Base-by-base conservation (phyloP, 2,797 vertebrate species). In the Phaenicophaeus curvirostris region DNA sequence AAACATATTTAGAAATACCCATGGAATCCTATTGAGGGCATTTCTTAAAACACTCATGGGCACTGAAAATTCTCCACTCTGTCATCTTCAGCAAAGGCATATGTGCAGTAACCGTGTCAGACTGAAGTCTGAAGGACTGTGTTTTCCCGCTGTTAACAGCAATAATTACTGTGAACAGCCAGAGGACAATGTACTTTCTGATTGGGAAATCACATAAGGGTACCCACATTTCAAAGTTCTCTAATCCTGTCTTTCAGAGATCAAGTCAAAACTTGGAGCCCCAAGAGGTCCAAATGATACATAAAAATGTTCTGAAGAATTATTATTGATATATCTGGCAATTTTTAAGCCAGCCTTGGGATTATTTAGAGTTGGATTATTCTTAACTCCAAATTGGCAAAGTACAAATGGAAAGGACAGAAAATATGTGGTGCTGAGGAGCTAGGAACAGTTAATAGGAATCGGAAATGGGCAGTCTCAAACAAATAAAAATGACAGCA, bases 31-130 rank as follows among this genome's bases (percentile, higher is more conserved):
- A 55, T 33, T 41, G 54, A 86, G 27, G 15, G 15, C 37, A 25
- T 63, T 57, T 67, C 37, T 67, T 74, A 41, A 85, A 87, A 39
- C 68, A 59, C 8, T 79, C 2, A 2, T 3, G 21, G 24, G 82
- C 28, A 65, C 53, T 24, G 51, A n/a, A 72, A 81, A 61, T 66
- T 75, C 19, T 77, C 11, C 46, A 28, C 48, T 51, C 6, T 28
- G 21, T 58, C 65, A 90, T 14, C 39, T 81, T 87, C 42, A 44
- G 63, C 35, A 63, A 55, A 74, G 53, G 31, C 6, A 5, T 11
- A 5, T 7, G 3, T 21, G 51, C 0, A 1, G 35, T 57, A 85
- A 57, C 8, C 3, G 14, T 0, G 0, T 65, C 77, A 89, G 46
- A 72, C 35, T 0, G 2, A 62, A 6, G 6, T 37, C 15, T 65